Evolutionary conservation across 2,797 vertebrate genomes (phyloP).

Genomic region (Emydoidea blandingii): DNA sequence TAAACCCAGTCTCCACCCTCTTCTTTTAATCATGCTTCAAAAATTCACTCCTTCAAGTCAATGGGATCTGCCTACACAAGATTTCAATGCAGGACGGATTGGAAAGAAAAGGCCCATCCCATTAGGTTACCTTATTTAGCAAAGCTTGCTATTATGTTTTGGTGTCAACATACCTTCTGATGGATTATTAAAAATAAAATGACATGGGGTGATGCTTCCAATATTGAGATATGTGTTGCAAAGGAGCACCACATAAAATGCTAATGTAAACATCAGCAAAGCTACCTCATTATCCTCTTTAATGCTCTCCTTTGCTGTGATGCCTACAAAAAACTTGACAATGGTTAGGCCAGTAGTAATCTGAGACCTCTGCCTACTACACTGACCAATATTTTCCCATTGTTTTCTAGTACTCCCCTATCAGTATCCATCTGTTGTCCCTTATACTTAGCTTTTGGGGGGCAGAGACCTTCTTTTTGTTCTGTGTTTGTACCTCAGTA

Average conservation of each 20-base stretch:
- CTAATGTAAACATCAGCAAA: neutral
- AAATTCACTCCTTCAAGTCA: neutral
- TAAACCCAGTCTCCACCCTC: neutral
- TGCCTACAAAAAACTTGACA: neutral
- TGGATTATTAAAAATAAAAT: neutral
- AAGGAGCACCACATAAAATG: neutral
- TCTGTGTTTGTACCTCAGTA: too few relatives aligned
- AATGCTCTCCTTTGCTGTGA: neutral
- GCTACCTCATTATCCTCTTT: neutral
- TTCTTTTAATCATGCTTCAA: neutral
- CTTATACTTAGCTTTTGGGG: too few relatives aligned
- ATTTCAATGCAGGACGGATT: neutral
- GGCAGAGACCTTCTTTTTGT: too few relatives aligned
- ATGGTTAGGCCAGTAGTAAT: too few relatives aligned
- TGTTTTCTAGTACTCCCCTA: too few relatives aligned
- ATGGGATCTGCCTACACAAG: neutral
- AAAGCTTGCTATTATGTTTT: neutral
- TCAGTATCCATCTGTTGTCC: too few relatives aligned
- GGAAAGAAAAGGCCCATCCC: neutral
- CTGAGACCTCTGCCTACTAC: too few relatives aligned
- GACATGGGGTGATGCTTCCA: neutral
- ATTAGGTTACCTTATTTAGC: neutral
- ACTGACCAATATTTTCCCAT: too few relatives aligned
- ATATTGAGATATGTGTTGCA: accelerated
- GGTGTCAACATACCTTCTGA: neutral